phyloP scores from a whole-genome alignment of 2,888 invertebrate species.

The Kryphioiulus occultus region DNA sequence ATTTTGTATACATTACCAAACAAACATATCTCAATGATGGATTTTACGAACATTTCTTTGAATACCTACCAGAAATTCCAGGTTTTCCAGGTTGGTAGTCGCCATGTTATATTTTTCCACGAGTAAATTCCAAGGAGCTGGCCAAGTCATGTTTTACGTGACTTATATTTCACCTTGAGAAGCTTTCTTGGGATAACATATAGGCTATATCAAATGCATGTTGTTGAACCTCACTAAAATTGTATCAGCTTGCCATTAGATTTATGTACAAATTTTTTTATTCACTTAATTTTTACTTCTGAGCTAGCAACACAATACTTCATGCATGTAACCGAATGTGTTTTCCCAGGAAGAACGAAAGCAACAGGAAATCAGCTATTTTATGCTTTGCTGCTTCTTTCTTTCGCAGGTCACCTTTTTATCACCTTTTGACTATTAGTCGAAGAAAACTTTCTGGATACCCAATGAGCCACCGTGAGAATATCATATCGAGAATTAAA shows the following conservation, averaged over 20 bases:
- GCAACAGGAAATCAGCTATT: background rate
- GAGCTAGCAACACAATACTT: background rate
- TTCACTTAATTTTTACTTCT: background rate
- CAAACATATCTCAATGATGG: no score
- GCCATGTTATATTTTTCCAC: no score
- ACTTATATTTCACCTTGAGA: background rate
- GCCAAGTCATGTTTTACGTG: background rate
- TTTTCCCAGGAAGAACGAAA: background rate
- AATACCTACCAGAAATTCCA: no score
- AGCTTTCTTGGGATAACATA: background rate
- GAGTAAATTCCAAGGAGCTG: no score
- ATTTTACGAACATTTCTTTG: no score
- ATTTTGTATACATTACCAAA: no score
- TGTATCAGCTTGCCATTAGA: background rate
- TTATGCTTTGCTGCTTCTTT: background rate
- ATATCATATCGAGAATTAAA: background rate
- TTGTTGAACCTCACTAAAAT: background rate
- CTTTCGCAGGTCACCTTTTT: background rate
- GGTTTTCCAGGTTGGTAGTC: no score
- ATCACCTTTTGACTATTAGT: background rate
- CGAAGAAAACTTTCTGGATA: background rate
- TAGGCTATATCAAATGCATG: background rate
- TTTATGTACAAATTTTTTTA: background rate
- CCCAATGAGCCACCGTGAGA: background rate
- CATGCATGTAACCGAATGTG: background rate